Evolutionary conservation across 1,140 invertebrate species (phyloP).

Genomic region (Onthophagus taurus): DNA sequence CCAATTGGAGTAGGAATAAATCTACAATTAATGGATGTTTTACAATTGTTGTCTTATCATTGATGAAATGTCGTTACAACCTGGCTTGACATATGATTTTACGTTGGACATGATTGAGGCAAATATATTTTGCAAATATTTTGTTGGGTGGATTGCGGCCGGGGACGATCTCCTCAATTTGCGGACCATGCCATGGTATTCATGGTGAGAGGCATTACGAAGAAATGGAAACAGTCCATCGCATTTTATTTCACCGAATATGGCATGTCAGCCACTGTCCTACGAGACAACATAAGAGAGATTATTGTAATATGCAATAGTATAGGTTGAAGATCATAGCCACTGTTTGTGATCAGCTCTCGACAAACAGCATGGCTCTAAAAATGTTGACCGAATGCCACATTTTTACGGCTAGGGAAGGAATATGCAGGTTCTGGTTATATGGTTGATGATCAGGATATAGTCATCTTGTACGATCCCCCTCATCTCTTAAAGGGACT

Average conservation of each 20-base stretch:
- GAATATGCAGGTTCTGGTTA: too few species aligned
- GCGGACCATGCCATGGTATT: slow-evolving; percentile 25
- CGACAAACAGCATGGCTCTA: too few species aligned
- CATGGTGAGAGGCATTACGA: slow-evolving; percentile 20
- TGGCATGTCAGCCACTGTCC: neutral
- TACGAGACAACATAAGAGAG: slow-evolving; percentile 2
- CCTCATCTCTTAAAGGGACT: slow-evolving; percentile 13
- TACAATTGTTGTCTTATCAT: slow-evolving; percentile 10
- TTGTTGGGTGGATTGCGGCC: too few species aligned
- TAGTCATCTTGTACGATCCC: slow-evolving; percentile 10
- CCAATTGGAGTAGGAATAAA: slow-evolving; percentile 6
- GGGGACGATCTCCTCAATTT: too few species aligned
- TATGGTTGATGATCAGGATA: slow-evolving; percentile 6
- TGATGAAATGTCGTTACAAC: slow-evolving; percentile 5
- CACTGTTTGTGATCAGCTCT: slow-evolving; percentile 21
- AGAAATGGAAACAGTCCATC: slow-evolving; percentile 22
- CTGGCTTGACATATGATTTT: slow-evolving; percentile 14
- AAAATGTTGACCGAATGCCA: too few species aligned
- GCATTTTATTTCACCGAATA: slow-evolving; percentile 11
- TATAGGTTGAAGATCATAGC: slow-evolving; percentile 16
- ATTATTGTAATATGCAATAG: slow-evolving; percentile 11
- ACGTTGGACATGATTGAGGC: slow-evolving; percentile 12
- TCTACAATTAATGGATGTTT: slow-evolving; percentile 11
- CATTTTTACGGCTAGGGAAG: too few species aligned
- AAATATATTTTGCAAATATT: too few species aligned